phyloP scores from a whole-genome alignment of 2,797 vertebrate species.

The Capromys pilorides region DNA sequence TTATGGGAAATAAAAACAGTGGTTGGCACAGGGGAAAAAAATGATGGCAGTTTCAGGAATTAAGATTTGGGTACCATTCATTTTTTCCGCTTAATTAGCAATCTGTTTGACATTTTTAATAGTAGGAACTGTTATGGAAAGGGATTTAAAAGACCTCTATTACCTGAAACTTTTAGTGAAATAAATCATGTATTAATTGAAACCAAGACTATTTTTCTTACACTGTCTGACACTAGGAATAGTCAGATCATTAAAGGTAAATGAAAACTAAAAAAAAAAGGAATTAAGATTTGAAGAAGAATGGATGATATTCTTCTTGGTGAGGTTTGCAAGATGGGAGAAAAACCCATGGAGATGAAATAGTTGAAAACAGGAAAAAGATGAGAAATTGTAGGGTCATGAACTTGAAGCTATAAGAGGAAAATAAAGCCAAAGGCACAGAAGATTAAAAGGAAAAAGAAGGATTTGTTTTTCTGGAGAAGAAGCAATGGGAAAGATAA shows the following conservation, averaged over 20 bases:
- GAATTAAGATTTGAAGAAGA: not conserved
- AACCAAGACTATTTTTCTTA: slow-evolving; percentile 75
- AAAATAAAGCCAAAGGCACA: not conserved
- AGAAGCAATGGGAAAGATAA: not conserved
- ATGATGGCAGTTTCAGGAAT: not conserved
- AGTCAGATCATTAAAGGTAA: slow-evolving; percentile 79
- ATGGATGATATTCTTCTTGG: not conserved
- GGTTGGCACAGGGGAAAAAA: not conserved
- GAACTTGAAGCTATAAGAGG: not conserved
- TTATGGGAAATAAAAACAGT: not conserved
- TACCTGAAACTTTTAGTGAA: slow-evolving; percentile 69
- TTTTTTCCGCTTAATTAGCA: slow-evolving; percentile 80
- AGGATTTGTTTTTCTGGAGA: not conserved
- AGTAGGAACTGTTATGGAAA: slow-evolving; percentile 68
- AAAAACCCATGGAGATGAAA: not conserved
- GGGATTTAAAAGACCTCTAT: slow-evolving; percentile 58
- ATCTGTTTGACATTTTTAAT: slow-evolving; percentile 69
- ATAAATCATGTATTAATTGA: slow-evolving; percentile 77
- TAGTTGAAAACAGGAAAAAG: not conserved
- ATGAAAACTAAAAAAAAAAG: slow-evolving; percentile 60
- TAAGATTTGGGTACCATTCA: slow-evolving; percentile 68
- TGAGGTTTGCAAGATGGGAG: not conserved
- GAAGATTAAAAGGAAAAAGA: not conserved
- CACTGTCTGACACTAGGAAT: slow-evolving; percentile 75
- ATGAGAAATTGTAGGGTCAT: not conserved